Evolutionary conservation across 2,888 invertebrate genomes (phyloP), one percentile per base, ranked within the genome.

Genomic region (Coenonympha glycerion): DNA sequence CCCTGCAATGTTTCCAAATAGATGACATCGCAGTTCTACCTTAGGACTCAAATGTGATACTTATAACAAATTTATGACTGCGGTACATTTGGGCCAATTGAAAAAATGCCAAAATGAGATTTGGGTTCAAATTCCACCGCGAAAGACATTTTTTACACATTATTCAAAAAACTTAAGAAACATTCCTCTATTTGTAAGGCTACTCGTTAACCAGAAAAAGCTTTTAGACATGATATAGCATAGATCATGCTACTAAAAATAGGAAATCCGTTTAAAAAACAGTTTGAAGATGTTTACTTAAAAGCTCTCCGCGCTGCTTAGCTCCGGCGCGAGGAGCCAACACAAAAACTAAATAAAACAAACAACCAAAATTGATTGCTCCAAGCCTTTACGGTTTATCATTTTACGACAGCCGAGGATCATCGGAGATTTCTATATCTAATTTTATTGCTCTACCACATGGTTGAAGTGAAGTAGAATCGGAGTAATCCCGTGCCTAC

Each of bases 301-400:
- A 47, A 31, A 40, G 48, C 30, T 40, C 34, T 50, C 48, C 46
- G 49, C 42, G 49, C 41, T 45, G 46, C 42, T 52, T 50, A 53
- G 42, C 45, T 30, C 36, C 13, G 42, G 31, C 30, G 52, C 39
- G 42, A 42, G 39, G 44, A 47, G 46, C 37, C 45, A 33, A 49
- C 48, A 55, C 53, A 59, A 63, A 63, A 63, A 56, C 52, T 56
- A 64, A 64, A 60, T 47, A 63, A 66, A 65, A 65, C 56, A 65
- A 65, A 65, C 64, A 60, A 58, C 41, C 57, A 41, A 59, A 61
- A 65, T 63, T 64, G 58, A 64, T 61, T 57, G 61, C 59, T 56
- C 48, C 52, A 55, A 56, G 51, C 51, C 57, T 62, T 57, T 46
- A 55, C 50, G 30, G 55, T 33, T 21, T 47, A 52, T 59, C 53